Evolutionary conservation across 92 coral and sea anemone species (phyloP), one percentile per base, ranked within the genome.

Genomic region (Phymanthus crucifer): DNA sequence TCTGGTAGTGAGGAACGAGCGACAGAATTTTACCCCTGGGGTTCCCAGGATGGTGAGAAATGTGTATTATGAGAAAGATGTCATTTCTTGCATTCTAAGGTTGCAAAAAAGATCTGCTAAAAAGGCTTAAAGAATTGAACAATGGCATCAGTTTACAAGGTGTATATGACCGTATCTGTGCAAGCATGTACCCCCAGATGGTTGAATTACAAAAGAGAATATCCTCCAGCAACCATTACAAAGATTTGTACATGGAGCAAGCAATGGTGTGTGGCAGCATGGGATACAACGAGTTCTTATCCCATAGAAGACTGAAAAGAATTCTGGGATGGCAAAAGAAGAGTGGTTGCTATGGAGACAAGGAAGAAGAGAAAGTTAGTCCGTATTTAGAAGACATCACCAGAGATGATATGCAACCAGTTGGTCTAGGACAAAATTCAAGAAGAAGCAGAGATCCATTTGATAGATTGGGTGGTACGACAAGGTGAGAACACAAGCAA

Each of bases 251-350:
- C 84, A 89, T 92, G 97, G 97, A 92, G 66, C 97, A 92, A 68
- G 97, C 92, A 23, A 92, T 92, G 97, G 97, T 92, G 26, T 92
- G 97, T 48, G 94, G 90, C 3, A 86, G 89, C 37, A 87, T 92
- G 91, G 97, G 97, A 2, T 92, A 84, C 70, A 47, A 67, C 29
- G 88, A 87, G 19, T 92, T 92, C 80, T 82, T 90, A 40, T 84
- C 94, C 3, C 36, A 66, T 18, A 73, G 76, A 47, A 83, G 97
- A 40, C 80, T 92, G 7, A 40, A 78, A 32, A 72, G 19, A 26
- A 83, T 92, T 70, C 80, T 92, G 47, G 76, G 88, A 13, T 92
- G 97, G 97, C 97, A 92, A 83, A 84, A 76, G 58, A 73, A 69
- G 18, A 89, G 88, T 57, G 97, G 97, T 7, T 92, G 97, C 48